Conservation (phyloP, 2,888 invertebrate species). For the Pristionchus entomophagus region DNA sequence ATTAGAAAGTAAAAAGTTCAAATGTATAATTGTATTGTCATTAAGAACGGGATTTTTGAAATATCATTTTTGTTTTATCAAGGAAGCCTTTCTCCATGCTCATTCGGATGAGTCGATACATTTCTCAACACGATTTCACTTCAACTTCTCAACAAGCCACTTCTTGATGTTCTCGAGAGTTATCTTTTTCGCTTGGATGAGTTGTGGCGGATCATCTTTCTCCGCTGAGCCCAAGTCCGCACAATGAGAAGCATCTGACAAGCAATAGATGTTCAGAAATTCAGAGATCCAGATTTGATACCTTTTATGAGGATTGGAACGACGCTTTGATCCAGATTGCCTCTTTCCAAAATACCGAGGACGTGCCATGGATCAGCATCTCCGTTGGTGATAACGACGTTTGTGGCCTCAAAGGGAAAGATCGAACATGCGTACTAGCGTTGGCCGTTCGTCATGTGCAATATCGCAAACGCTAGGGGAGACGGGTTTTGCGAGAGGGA, state of each 20-base stretch:
- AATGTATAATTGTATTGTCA: no score
- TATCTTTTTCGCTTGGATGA: background rate
- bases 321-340: background rate
- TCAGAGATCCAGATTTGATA: background rate
- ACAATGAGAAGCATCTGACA: conserved; percentile 63
- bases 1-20: no score
- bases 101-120: no score
- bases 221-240: conserved; percentile 60
- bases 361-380: background rate
- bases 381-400: conserved; percentile 19
- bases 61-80: no score
- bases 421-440: background rate
- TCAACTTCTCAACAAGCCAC: no score
- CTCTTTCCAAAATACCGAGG: background rate
- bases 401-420: background rate
- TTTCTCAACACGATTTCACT: no score
- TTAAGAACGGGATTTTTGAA: no score
- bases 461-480: background rate
- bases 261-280: background rate
- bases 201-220: background rate
- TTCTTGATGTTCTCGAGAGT: background rate
- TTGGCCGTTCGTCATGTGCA: background rate
- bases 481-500: background rate
- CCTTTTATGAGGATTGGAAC: conserved; percentile 10
- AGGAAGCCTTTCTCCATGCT: no score